Evolutionary conservation across 2,113 vertebrate genomes (phyloP), one percentile per base, ranked within the genome.

Genomic region (Forbesichthys agassizii): DNA sequence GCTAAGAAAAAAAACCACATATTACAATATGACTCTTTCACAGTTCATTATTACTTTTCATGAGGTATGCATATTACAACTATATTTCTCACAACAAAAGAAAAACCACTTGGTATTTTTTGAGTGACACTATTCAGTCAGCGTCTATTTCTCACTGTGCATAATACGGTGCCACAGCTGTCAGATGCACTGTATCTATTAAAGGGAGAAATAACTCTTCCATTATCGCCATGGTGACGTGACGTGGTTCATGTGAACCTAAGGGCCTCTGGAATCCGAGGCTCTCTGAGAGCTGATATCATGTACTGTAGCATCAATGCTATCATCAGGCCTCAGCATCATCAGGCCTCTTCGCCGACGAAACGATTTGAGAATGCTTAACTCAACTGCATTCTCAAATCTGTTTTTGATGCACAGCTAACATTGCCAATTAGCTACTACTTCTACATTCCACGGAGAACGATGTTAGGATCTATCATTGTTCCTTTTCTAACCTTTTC

Each of bases 171-270:
- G 55, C 68, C 55, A 5, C 74, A 82, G 72, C 80, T 80, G 78
- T 82, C 80, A 74, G 80, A 81, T 66, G 60, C 14, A 55, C 36
- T 42, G 36, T 42, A 42, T 64, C 62, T 33, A 69, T 77, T 16
- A 36, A 53, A 49, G 36, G 52, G 62, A 66, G 58, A 55, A 64
- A 33, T 0, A 58, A 62, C 33, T 5, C 18, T 8, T 54, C 73
- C 58, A 72, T 71, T 66, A 74, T 68, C 63, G 63, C 33, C 49
- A 4, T 18, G 65, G 51, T 27, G 55, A 72, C 57, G 51, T 27
- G 55, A 72, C 61, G 5, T 62, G 66, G 68, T 13, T 53, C 14
- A 64, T 57, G 49, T 56, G 58, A 78, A 62, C 46, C 62, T 61
- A 7, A 54, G 78, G 63, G 49, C 2, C 46, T 63, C 10, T 49